phyloP scores from a whole-genome alignment of 2,888 invertebrate genomes.

The Heliconius ismenius region DNA sequence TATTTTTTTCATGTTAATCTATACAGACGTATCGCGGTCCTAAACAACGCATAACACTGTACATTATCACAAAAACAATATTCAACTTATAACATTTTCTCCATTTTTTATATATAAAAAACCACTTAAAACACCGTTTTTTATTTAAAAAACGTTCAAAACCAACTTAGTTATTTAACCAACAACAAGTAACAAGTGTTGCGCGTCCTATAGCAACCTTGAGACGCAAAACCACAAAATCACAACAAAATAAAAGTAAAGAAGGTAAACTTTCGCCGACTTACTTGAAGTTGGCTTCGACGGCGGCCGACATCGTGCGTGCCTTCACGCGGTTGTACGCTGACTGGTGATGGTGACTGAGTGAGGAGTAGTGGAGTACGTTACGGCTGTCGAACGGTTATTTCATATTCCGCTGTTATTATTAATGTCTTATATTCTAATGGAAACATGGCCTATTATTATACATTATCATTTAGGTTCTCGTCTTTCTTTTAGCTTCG shows the following conservation, averaged over 20 bases:
- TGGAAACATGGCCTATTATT: neutral
- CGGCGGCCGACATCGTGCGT: slow-evolving; percentile 67
- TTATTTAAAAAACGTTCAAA: neutral
- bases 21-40: no score
- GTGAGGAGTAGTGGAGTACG: neutral
- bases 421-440: neutral
- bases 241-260: slow-evolving; percentile 19
- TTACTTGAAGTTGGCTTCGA: slow-evolving; percentile 72
- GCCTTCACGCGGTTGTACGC: slow-evolving; percentile 42
- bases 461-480: neutral
- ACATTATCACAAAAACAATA: no score
- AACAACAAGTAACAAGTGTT: no score
- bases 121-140: neutral
- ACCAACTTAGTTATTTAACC: neutral
- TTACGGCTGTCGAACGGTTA: neutral
- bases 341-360: slow-evolving; percentile 46
- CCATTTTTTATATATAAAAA: neutral
- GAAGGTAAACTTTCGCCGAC: slow-evolving; percentile 60
- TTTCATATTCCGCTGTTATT: neutral
- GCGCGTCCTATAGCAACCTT: neutral
- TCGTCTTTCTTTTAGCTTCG: neutral
- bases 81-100: no score
- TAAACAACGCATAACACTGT: no score
- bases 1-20: no score
- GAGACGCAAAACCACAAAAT: slow-evolving; percentile 18